Percentiles rank a stretch among this genome's conserved stretches.
These are phyloP conservation scores for Gymnopithys bicolor DNA, from an alignment of 2,797 vertebrate species.

Conservation along the genomic window DNA sequence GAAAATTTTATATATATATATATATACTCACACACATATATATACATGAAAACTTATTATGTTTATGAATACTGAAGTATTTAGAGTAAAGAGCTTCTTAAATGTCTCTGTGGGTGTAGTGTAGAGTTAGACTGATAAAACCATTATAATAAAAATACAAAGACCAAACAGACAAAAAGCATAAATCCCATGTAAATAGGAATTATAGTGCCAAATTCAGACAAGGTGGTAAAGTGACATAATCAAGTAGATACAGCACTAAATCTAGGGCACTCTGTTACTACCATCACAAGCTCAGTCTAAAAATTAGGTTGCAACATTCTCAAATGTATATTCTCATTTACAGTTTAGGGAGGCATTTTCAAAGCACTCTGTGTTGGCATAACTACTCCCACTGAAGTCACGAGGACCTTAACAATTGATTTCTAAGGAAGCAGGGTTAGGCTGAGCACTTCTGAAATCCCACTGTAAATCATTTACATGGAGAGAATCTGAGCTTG, in stretches of 20 bases:
- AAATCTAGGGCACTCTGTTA: slow-evolving; percentile 66
- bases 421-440: slow-evolving; percentile 40
- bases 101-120: neutral
- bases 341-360: slow-evolving; percentile 62
- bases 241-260: neutral
- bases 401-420: slow-evolving; percentile 23
- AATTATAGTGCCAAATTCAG: slow-evolving; percentile 26
- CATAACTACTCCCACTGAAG: slow-evolving; percentile 19
- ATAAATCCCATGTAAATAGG: neutral
- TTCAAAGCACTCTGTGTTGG: slow-evolving; percentile 38
- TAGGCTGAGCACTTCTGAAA: slow-evolving; percentile 31
- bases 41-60: neutral
- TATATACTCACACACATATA: accelerated
- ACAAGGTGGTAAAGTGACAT: slow-evolving; percentile 40
- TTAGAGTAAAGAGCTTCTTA: neutral
- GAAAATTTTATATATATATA: neutral
- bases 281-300: slow-evolving; percentile 33
- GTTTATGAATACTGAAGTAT: neutral
- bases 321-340: slow-evolving; percentile 68
- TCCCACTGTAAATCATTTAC: slow-evolving; percentile 26
- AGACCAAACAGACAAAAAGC: neutral
- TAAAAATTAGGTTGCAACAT: slow-evolving; percentile 68
- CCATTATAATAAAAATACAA: neutral
- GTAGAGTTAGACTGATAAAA: neutral
- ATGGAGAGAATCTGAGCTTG: neutral